Percentiles rank a stretch among this genome's conserved stretches.
These are phyloP conservation scores for Cotesia congregata DNA, from an alignment of 2,888 invertebrate genomes.

Conservation along the genomic window DNA sequence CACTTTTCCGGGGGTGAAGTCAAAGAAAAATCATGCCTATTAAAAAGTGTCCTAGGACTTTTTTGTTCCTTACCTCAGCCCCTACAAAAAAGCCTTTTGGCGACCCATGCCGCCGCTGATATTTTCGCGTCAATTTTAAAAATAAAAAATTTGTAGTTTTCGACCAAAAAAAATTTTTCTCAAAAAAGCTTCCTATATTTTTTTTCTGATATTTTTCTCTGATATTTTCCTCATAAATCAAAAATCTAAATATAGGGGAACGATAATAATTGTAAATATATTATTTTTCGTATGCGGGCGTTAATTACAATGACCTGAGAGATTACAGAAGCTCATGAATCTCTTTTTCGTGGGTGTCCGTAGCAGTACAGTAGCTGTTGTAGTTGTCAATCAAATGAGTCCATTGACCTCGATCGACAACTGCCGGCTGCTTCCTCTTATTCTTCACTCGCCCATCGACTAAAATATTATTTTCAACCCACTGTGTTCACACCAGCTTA, in stretches of 20 bases:
- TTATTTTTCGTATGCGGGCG: not conserved
- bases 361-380: not conserved
- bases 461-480: not conserved
- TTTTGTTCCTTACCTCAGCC: too few relatives aligned
- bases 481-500: not conserved
- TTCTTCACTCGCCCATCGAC: not conserved
- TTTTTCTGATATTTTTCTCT: too few relatives aligned
- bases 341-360: not conserved
- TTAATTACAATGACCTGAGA: not conserved
- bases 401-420: constrained; percentile 1
- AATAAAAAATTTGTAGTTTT: too few relatives aligned
- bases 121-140: too few relatives aligned
- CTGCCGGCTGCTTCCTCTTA: constrained; percentile 1
- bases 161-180: too few relatives aligned
- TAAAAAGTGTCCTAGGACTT: too few relatives aligned
- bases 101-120: too few relatives aligned
- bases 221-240: too few relatives aligned
- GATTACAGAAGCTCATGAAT: not conserved
- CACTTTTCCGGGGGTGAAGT: too few relatives aligned
- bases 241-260: not conserved
- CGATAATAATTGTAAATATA: not conserved
- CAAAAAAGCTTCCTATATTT: too few relatives aligned
- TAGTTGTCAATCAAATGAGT: constrained; percentile 1
- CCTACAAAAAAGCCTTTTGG: too few relatives aligned
- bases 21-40: too few relatives aligned